Evolutionary conservation across 2,797 vertebrate genomes (phyloP).

Genomic region (Myripristis jacobus): DNA sequence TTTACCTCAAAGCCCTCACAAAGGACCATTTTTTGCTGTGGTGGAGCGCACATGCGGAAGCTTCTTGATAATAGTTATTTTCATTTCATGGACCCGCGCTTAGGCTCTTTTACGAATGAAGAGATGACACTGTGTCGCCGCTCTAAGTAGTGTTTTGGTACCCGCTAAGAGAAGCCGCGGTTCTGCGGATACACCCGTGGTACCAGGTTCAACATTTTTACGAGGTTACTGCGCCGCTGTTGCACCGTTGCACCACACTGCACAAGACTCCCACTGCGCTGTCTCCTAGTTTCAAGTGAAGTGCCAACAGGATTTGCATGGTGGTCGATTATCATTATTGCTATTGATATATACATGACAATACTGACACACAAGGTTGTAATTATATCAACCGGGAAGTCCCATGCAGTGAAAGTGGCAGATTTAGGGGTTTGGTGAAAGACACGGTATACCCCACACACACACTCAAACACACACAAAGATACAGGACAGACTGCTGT

Average conservation of each 20-base stretch:
- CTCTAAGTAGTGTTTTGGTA: constrained; percentile 76
- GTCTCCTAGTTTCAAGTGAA: constrained; percentile 6
- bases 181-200: constrained; percentile 50
- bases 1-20: constrained; percentile 65
- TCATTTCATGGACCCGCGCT: constrained; percentile 62
- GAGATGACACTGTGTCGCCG: constrained; percentile 70
- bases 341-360: constrained; percentile 60
- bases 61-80: constrained; percentile 80
- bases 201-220: constrained; percentile 41
- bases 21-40: constrained; percentile 64
- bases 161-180: constrained; percentile 63
- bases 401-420: constrained; percentile 36
- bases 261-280: too few species aligned
- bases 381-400: constrained; percentile 56
- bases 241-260: too few species aligned
- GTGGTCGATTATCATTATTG: constrained; percentile 49
- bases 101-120: constrained; percentile 69
- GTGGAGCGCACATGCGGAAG: constrained; percentile 64
- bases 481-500: constrained; percentile 5
- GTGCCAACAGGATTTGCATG: constrained; percentile 40
- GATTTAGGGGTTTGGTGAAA: constrained; percentile 58
- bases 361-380: constrained; percentile 43
- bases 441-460: constrained; percentile 21
- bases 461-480: constrained; percentile 18
- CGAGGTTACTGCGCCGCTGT: constrained; percentile 19